phyloP scores from a whole-genome alignment of 92 coral and sea anemone genomes.

The Muricea muricata region DNA sequence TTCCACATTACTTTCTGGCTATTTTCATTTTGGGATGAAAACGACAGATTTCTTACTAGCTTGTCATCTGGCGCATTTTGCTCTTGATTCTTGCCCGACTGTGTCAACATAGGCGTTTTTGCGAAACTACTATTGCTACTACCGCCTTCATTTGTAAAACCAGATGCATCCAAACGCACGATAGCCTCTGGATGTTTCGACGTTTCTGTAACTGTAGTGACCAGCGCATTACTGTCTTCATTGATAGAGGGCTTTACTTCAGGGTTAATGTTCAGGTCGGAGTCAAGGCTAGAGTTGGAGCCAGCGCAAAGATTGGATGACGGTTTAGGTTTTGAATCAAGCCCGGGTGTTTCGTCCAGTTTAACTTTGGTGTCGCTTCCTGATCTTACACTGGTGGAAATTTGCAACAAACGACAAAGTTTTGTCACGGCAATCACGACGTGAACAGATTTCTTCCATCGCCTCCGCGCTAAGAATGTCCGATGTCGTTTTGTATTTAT shows the following conservation, averaged over 20 bases:
- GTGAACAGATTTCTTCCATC: constrained; percentile 78
- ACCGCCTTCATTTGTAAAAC: not conserved
- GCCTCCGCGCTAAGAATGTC: constrained; percentile 88
- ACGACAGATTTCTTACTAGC: not conserved
- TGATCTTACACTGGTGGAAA: not conserved
- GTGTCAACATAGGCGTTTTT: not conserved
- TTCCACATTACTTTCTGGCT: constrained; percentile 28
- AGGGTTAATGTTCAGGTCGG: not conserved
- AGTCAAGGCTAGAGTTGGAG: not conserved
- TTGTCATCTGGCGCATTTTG: not conserved
- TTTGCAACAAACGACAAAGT: constrained; percentile 17
- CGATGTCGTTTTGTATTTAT: constrained; percentile 90
- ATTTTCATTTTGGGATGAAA: not conserved
- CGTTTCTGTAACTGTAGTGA: not conserved
- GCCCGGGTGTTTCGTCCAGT: not conserved
- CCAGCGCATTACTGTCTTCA: not conserved
- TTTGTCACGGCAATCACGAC: constrained; percentile 27
- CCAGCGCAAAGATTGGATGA: not conserved
- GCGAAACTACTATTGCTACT: not conserved
- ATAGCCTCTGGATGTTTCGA: not conserved
- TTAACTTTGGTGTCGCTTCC: not conserved
- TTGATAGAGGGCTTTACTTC: not conserved
- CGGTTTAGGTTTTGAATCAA: too few species aligned
- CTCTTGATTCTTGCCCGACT: not conserved
- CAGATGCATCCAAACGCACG: not conserved